Evolutionary conservation across 2,113 vertebrate genomes (phyloP), one percentile per base, ranked within the genome.

Genomic region (Benitochromis conjunctus): DNA sequence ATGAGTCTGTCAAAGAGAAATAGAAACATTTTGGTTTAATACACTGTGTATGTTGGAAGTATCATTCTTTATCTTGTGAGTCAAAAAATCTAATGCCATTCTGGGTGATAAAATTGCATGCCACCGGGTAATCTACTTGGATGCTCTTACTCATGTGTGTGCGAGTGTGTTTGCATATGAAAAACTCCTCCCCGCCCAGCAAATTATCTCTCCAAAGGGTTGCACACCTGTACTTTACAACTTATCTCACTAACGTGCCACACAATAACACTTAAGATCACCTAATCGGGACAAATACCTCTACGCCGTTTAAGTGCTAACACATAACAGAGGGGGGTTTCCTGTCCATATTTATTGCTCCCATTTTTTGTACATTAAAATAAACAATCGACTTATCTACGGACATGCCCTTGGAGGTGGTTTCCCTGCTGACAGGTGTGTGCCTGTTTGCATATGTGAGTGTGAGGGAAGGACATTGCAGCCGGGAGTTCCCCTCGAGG

Each of bases 141-240:
- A 81, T 69, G 36, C 71, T 88, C 41, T 80, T 84, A 69, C 79
- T n/a, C 8, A 24, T 51, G 69, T 56, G 64, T 48, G 66, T 18
- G 24, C 6, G 29, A 62, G 64, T n/a, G 58, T 26, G 92, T 92
- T 88, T 92, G 83, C 84, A 86, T 87, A 92, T 87, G 82, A 81
- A 92, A 89, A 90, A 19, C 77, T 82, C 55, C 56, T 83, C 71
- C 85, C 62, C 21, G 0, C 46, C 71, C 56, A 66, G 57, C 26
- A 84, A 87, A 86, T 86, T 87, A 88, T 87, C 84, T 79, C 79
- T 64, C 64, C 81, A 86, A 57, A 86, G 7, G 80, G 71, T 56
- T 80, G 48, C 66, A 80, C 91, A 94, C 89, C 94, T 94, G 93
- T 86, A 82, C 74, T 91, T 93, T 92, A 92, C 46, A 76, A 83